A percentile compares a stretch with the other conserved stretches of the same genome.
Conservation (phyloP, 2,113 vertebrate species). For the Hippocampus guttulatus region DNA sequence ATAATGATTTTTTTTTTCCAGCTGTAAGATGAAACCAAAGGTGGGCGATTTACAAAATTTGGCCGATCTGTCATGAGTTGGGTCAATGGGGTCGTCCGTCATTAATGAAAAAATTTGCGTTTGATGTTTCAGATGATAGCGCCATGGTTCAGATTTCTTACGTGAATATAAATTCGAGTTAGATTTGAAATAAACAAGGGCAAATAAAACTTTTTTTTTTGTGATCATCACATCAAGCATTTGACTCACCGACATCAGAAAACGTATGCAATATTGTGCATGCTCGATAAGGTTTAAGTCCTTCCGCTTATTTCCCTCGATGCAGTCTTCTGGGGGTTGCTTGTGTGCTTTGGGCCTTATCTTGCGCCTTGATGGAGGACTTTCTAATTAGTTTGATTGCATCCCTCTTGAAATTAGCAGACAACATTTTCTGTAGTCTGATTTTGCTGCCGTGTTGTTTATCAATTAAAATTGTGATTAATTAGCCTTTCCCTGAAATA, state of each 20-base stretch:
- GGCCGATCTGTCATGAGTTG: too few relatives aligned
- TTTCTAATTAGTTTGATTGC: not conserved
- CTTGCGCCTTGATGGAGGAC: not conserved
- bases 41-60: too few relatives aligned
- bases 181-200: too few relatives aligned
- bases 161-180: too few relatives aligned
- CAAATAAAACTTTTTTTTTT: not conserved
- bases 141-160: too few relatives aligned
- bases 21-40: too few relatives aligned
- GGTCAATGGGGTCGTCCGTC: too few relatives aligned
- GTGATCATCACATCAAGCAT: not conserved
- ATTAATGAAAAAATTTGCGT: too few relatives aligned
- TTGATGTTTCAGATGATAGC: too few relatives aligned
- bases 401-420: not conserved
- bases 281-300: not conserved
- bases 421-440: not conserved
- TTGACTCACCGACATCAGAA: not conserved
- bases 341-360: not conserved
- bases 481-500: not conserved
- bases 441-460: not conserved
- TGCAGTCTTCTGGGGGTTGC: not conserved
- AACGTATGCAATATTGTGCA: not conserved
- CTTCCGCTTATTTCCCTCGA: not conserved
- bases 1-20: not conserved
- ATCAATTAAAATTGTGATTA: not conserved